phyloP scores from a whole-genome alignment of 2,113 vertebrate species.

The Hyperoodon ampullatus region DNA sequence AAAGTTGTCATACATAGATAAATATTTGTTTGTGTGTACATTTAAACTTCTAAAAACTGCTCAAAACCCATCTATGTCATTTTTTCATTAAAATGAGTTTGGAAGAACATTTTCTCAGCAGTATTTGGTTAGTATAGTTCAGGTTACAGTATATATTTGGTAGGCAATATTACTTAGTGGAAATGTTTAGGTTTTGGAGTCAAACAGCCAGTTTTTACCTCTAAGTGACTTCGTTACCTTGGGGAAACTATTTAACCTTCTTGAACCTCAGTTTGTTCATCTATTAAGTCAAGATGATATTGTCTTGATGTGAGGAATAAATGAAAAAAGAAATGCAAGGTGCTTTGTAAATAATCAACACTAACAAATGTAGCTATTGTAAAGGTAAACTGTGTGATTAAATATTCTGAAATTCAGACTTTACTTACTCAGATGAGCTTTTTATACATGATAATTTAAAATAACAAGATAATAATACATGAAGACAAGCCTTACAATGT shows the following conservation, averaged over 20 bases:
- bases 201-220: slow-evolving; percentile 6
- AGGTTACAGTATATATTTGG: not conserved
- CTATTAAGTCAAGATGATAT: not conserved
- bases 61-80: not conserved
- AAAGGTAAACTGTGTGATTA: not conserved
- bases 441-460: not conserved
- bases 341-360: not conserved
- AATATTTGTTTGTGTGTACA: not conserved
- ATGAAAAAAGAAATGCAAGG: not conserved
- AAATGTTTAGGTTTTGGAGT: not conserved
- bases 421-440: not conserved
- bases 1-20: slow-evolving; percentile 14
- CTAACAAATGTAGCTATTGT: not conserved
- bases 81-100: slow-evolving; percentile 7
- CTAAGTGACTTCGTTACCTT: not conserved
- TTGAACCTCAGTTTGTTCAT: slow-evolving; percentile 30
- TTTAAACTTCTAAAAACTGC: not conserved
- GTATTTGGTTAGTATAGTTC: slow-evolving; percentile 17
- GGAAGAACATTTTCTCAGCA: not conserved
- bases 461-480: not conserved
- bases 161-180: not conserved
- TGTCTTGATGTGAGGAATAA: slow-evolving; percentile 2
- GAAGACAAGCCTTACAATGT: not conserved
- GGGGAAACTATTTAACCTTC: not conserved
- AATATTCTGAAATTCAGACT: slow-evolving; percentile 31